These are phyloP conservation scores for Panopea generosa DNA, from an alignment of 2,888 invertebrate species.

Conservation along the genomic window DNA sequence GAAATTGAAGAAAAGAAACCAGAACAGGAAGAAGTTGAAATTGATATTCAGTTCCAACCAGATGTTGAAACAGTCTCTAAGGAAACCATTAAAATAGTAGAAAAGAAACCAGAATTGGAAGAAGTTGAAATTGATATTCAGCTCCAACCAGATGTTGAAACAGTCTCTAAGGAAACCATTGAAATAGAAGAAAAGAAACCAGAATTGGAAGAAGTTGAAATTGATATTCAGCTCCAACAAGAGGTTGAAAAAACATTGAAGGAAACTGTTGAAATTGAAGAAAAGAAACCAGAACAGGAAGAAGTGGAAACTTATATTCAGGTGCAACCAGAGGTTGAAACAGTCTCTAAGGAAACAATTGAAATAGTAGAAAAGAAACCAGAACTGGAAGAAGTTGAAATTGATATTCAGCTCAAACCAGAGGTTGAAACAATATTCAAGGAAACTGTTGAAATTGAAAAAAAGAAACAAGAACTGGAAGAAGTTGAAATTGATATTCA, in stretches of 20 bases:
- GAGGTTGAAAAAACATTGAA: not conserved
- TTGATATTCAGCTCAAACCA: conserved; percentile 28
- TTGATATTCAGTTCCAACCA: no score
- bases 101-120: no score
- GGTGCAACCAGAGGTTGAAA: not conserved
- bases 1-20: conserved; percentile 1
- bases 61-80: no score
- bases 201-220: conserved; percentile 20
- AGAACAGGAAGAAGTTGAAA: not conserved
- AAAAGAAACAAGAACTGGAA: conserved; percentile 16
- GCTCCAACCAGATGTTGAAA: no score
- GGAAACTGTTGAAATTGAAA: conserved; percentile 30
- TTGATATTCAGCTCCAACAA: conserved; percentile 2
- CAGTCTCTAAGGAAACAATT: conserved; percentile 9
- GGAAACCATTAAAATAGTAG: no score
- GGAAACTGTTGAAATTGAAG: not conserved
- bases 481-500: conserved; percentile 11
- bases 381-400: conserved; percentile 25
- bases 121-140: no score
- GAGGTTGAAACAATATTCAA: conserved; percentile 15
- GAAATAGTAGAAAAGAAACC: conserved; percentile 28
- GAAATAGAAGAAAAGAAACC: no score
- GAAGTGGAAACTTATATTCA: not conserved
- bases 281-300: conserved; percentile 1
- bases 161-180: no score